Conservation (phyloP, 2,797 vertebrate genomes). For the Malurus splendens region DNA sequence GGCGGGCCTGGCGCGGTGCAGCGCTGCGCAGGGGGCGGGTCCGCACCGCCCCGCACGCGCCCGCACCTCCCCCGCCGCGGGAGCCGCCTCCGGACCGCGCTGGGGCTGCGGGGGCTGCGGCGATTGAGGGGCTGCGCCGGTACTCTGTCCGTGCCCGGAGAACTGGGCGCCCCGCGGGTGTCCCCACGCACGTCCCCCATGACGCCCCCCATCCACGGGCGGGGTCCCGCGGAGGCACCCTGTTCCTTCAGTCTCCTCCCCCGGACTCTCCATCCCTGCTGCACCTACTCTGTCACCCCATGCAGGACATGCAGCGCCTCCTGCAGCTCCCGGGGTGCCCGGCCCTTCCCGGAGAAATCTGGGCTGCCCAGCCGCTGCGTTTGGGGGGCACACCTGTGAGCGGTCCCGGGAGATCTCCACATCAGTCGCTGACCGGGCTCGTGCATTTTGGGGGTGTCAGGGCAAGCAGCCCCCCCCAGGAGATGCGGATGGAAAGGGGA, state of each 20-base stretch:
- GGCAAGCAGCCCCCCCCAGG: not conserved
- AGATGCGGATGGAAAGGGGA: not conserved
- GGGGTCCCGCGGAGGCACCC: no score
- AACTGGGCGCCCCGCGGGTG: no score
- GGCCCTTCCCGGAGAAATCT: not conserved
- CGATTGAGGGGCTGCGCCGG: not conserved
- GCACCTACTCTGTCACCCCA: not conserved
- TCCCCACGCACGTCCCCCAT: not conserved
- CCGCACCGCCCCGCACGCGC: not conserved
- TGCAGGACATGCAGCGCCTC: not conserved
- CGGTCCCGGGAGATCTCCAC: not conserved
- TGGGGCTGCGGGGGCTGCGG: not conserved
- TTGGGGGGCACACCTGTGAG: not conserved
- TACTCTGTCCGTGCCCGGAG: no score
- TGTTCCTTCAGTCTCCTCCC: not conserved
- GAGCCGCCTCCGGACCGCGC: not conserved
- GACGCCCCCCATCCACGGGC: no score
- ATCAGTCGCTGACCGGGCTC: accelerated
- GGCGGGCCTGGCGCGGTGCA: not conserved
- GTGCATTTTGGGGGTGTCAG: not conserved
- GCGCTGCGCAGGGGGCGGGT: not conserved
- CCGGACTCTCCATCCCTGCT: not conserved
- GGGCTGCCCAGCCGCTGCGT: no score
- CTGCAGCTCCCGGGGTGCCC: not conserved
- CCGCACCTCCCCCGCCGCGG: not conserved